Evolutionary conservation across 2,888 invertebrate genomes (phyloP).

Genomic region (Apomyelois bistriatella): DNA sequence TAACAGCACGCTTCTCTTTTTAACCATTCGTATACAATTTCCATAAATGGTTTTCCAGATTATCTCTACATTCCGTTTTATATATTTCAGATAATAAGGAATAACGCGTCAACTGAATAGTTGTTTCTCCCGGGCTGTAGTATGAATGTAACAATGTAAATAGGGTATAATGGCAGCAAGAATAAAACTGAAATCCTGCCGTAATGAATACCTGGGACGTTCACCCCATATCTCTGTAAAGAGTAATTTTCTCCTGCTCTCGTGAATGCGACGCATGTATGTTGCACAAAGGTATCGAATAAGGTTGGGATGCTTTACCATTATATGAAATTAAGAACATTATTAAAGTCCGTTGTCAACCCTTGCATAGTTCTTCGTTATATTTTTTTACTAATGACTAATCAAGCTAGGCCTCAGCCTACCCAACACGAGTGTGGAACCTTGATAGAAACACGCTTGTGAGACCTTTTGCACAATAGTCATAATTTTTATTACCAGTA

Average conservation of each 20-base stretch:
- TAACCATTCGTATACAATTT: constrained; percentile 79
- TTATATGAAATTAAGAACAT: too few species aligned
- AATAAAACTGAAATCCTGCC: constrained; percentile 53
- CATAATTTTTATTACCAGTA: too few species aligned
- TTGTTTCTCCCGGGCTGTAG: constrained; percentile 24
- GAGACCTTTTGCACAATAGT: too few species aligned
- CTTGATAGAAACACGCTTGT: too few species aligned
- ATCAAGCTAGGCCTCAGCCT: too few species aligned
- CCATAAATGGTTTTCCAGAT: constrained; percentile 76
- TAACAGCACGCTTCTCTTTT: constrained; percentile 79
- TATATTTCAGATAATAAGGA: constrained; percentile 62
- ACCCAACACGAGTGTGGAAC: too few species aligned
- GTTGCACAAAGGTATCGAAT: too few species aligned
- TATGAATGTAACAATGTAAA: constrained; percentile 44
- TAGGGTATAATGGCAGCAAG: constrained; percentile 43
- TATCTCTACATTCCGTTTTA: constrained; percentile 56
- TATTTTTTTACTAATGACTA: too few species aligned
- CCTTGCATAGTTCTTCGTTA: too few species aligned
- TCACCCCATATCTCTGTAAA: constrained; percentile 52
- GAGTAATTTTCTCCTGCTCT: constrained; percentile 58
- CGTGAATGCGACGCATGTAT: constrained; percentile 20
- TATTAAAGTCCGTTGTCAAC: too few species aligned
- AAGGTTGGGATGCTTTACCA: too few species aligned
- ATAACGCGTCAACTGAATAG: constrained; percentile 42
- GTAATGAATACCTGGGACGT: constrained; percentile 52